phyloP scores from a whole-genome alignment of 2,113 vertebrate genomes.

The Oryzias javanicus region DNA sequence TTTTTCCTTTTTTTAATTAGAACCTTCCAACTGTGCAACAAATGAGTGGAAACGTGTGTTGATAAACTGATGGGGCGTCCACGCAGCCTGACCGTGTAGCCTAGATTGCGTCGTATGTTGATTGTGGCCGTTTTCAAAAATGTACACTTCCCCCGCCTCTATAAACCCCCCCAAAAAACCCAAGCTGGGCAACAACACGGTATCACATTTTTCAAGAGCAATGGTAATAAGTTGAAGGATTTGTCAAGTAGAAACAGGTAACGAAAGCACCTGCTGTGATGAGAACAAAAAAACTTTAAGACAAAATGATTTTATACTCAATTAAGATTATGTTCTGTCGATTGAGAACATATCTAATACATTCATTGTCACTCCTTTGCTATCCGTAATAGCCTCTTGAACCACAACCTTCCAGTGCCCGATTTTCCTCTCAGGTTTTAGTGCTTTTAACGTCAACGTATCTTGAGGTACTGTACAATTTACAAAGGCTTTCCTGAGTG shows the following conservation, averaged over 20 bases:
- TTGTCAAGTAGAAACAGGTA: constrained; percentile 43
- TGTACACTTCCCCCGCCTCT: constrained; percentile 30
- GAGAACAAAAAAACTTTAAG: background rate
- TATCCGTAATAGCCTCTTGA: constrained; percentile 85
- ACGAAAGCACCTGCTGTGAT: constrained; percentile 42
- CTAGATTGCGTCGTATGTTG: constrained; percentile 28
- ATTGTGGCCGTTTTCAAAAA: constrained; percentile 52
- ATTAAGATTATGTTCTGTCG: constrained; percentile 78
- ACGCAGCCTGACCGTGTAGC: constrained; percentile 27
- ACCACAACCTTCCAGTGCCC: constrained; percentile 84
- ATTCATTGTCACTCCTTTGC: constrained; percentile 93
- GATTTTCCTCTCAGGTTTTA: constrained; percentile 89
- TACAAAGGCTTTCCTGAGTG: constrained; percentile 99
- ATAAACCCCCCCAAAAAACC: constrained; percentile 8
- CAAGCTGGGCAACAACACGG: constrained; percentile 24
- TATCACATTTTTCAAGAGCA: constrained; percentile 28
- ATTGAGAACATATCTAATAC: constrained; percentile 85
- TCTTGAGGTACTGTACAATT: constrained; percentile 98
- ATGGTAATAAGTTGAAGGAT: constrained; percentile 34
- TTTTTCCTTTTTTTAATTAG: background rate
- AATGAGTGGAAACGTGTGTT: constrained; percentile 19
- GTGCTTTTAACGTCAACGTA: constrained; percentile 90
- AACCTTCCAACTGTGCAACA: background rate
- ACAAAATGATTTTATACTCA: constrained; percentile 33
- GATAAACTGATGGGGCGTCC: constrained; percentile 32